Base-by-base conservation (phyloP, 2,113 vertebrate genomes). In the Proterorhinus semilunaris region DNA sequence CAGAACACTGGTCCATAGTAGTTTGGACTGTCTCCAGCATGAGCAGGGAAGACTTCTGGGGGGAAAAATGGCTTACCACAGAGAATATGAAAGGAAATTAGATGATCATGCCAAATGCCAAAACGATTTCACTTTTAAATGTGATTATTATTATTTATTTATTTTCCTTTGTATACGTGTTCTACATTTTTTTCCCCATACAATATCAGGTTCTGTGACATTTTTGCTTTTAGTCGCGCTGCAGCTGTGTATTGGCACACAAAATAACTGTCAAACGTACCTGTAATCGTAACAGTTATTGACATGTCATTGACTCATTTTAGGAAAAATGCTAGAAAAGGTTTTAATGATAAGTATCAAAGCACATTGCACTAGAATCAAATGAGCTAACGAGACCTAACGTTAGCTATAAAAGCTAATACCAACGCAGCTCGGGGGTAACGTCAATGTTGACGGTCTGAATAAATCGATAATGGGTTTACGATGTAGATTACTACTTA, bases 401-500 rank as follows among this genome's bases (percentile, higher is more conserved):
- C 3, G 27, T 3, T 61, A 61, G 58, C 36, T 6, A 42, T 16
- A 44, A 42, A 44, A 44, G 58, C 58, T 61, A 61, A 61, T 13
- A 51, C 13, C 58, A n/a, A 45, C 58, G 58, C 58, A 61, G 36
- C 57, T 58, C 11, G 4, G 54, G 10, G 11, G 27, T 13, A 15
- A 12, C 55, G 27, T 42, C 21, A 58, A n/a, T 45, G 58, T 61
- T 61, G 36, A 15, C 15, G 16, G 15, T 7, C 15, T 43, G 13
- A n/a, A 8, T 44, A n/a, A 7, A 10, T 43, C 1, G 54, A 42
- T 61, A 15, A 8, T 8, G 1, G 7, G 58, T 3, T n/a, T 61
- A 44, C 7, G 4, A 44, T 61, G 7, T 44, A 44, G 7, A 44
- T 45, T 8, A 12, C 6, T 11, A 17, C 88, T 79, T 80, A 92